Conservation (phyloP, 1,140 invertebrate genomes). For the Atta cephalotes region DNA sequence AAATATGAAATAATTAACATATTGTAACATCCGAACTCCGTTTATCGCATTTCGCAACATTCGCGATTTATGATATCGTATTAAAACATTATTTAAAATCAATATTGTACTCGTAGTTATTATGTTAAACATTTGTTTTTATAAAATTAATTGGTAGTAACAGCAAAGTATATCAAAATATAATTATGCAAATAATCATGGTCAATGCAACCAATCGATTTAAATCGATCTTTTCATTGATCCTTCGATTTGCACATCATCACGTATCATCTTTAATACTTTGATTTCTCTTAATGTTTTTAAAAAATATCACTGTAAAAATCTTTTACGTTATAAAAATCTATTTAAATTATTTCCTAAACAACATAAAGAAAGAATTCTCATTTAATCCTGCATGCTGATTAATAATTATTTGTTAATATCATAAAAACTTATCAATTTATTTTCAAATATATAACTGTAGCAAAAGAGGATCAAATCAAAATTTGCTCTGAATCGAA, state of each 20-base stretch:
- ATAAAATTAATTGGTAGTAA: not conserved
- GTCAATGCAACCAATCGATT: not conserved
- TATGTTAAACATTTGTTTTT: not conserved
- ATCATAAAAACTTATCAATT: no score
- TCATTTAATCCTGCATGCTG: not conserved
- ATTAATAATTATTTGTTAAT: not conserved
- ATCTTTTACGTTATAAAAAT: not conserved
- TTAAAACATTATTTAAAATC: not conserved
- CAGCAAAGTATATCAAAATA: not conserved
- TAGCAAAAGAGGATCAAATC: no score
- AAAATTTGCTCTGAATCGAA: no score
- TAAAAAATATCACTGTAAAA: not conserved
- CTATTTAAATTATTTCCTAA: not conserved
- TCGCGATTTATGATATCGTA: not conserved
- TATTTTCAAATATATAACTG: no score
- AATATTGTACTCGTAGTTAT: not conserved
- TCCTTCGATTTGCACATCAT: not conserved
- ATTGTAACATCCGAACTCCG: not conserved
- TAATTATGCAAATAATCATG: not conserved
- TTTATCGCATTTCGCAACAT: not conserved
- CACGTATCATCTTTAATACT: not conserved
- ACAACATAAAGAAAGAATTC: not conserved
- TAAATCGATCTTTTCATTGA: not conserved
- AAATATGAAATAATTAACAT: slow-evolving; percentile 8
- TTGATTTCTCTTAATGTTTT: not conserved